Evolutionary conservation across 2,888 invertebrate species (phyloP).

Genomic region (Calliopum simillimum): DNA sequence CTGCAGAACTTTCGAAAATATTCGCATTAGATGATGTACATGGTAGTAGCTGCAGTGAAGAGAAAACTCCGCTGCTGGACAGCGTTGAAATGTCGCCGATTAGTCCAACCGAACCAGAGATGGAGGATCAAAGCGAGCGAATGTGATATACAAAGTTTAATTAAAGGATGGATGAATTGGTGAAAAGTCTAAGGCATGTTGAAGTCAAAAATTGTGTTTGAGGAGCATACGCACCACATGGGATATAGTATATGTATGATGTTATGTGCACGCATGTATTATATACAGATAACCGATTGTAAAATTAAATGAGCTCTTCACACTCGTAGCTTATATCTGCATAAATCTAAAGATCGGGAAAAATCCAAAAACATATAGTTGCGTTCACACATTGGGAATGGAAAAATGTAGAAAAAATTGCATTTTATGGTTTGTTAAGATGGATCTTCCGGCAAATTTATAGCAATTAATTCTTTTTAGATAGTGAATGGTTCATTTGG

Average conservation of each 20-base stretch:
- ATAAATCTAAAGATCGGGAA: no score
- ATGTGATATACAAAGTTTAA: constrained; percentile 54
- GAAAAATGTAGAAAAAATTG: no score
- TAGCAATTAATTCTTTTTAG: no score
- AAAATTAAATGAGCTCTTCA: no score
- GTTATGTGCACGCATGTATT: background rate
- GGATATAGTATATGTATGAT: no score
- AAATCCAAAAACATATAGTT: no score
- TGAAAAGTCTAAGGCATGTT: constrained; percentile 35
- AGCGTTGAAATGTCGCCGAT: constrained; percentile 68
- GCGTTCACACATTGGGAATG: no score
- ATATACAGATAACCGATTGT: no score
- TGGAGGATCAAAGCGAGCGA: constrained; percentile 54
- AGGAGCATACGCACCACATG: background rate
- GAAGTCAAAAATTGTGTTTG: constrained; percentile 26
- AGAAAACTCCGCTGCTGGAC: constrained; percentile 66
- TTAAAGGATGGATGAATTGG: constrained; percentile 34
- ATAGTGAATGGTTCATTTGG: no score
- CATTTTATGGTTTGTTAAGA: no score
- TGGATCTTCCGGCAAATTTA: no score
- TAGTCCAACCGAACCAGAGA: constrained; percentile 64
- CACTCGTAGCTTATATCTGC: no score
- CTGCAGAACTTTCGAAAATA: constrained; percentile 59
- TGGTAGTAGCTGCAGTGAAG: constrained; percentile 63
- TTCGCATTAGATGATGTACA: constrained; percentile 60